phyloP scores from a whole-genome alignment of 2,797 vertebrate genomes.

The Pangasius mekongensis region DNA sequence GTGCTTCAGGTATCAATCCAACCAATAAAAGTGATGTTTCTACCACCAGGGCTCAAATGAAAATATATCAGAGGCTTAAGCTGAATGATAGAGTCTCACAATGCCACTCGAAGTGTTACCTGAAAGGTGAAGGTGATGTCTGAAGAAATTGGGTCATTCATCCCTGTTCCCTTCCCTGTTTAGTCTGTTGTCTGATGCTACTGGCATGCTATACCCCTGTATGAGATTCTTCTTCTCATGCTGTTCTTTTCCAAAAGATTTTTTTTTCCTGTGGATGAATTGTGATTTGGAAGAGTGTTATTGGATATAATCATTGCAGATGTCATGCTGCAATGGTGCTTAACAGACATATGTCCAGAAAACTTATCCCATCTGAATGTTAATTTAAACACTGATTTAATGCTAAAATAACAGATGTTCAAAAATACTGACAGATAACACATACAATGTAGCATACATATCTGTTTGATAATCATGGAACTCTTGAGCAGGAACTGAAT shows the following conservation, averaged over 20 bases:
- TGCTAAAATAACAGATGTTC: background rate
- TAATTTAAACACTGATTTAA: background rate
- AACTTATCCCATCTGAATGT: background rate
- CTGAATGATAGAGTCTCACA: background rate
- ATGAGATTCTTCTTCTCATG: background rate
- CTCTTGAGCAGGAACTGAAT: background rate
- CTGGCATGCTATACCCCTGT: background rate
- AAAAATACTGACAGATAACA: background rate
- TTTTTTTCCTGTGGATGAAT: background rate
- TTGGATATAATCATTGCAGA: background rate
- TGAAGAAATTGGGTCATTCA: background rate
- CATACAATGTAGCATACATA: background rate
- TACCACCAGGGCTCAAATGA: background rate
- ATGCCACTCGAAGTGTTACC: background rate
- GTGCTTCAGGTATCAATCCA: background rate
- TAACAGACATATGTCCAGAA: background rate
- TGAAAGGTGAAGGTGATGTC: background rate
- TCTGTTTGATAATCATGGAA: background rate
- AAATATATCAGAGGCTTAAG: background rate
- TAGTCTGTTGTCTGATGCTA: background rate
- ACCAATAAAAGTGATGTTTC: background rate
- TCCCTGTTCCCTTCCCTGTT: background rate
- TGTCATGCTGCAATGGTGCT: background rate
- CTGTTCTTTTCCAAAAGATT: background rate
- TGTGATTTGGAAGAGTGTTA: background rate